Percentiles rank a stretch among this genome's conserved stretches.
Conservation (phyloP, 2,888 invertebrate genomes). For the Zaprionus bogoriensis region DNA sequence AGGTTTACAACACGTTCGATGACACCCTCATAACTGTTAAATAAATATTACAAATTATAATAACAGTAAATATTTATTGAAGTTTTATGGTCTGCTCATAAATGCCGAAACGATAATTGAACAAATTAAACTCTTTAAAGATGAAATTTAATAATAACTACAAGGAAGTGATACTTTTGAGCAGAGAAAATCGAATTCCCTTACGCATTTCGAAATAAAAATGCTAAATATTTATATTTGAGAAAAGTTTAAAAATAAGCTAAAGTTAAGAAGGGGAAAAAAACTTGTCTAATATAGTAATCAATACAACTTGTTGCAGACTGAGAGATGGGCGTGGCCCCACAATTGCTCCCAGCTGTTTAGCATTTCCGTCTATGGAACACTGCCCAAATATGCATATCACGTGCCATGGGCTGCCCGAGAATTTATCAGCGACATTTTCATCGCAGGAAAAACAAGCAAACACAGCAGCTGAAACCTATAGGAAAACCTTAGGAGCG, state of each 20-base stretch:
- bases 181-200: no score
- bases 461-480: background rate
- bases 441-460: conserved; percentile 27
- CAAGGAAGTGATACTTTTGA: no score
- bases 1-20: conserved; percentile 3
- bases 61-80: conserved; percentile 9
- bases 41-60: conserved; percentile 1
- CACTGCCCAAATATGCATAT: conserved; percentile 62
- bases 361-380: conserved; percentile 58
- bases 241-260: no score
- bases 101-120: background rate
- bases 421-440: conserved; percentile 62
- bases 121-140: no score
- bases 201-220: no score
- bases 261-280: no score
- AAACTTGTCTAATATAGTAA: no score
- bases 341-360: conserved; percentile 47
- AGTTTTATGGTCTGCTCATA: background rate
- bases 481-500: conserved; percentile 13
- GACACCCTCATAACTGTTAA: no score
- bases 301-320: no score
- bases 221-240: no score
- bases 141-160: no score
- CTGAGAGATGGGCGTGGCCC: background rate
- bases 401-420: conserved; percentile 41